Evolutionary conservation across 2,113 vertebrate species (phyloP).

Genomic region (Gopherus flavomarginatus): DNA sequence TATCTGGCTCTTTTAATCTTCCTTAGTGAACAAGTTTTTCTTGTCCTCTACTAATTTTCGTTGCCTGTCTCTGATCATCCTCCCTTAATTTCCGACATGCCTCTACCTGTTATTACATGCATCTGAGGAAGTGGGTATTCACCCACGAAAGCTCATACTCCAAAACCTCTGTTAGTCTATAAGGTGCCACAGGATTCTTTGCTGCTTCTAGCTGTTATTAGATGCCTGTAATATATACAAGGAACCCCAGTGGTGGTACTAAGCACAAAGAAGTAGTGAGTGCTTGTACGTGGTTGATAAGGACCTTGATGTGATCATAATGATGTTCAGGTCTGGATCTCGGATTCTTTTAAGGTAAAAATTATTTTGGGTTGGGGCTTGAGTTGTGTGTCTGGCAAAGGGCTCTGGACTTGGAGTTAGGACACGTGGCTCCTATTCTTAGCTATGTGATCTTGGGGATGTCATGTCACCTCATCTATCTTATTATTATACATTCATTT

Average conservation of each 20-base stretch:
- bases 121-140: no score
- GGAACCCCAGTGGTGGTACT: accelerated
- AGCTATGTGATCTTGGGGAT: neutral
- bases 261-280: neutral
- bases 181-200: no score
- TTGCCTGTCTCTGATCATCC: neutral
- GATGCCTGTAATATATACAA: neutral
- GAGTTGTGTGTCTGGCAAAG: neutral
- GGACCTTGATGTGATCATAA: neutral
- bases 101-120: neutral
- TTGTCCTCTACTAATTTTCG: neutral
- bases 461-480: neutral
- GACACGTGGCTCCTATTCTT: neutral
- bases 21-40: accelerated
- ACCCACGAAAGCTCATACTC: no score
- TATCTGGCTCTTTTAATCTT: neutral
- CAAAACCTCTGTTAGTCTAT: no score
- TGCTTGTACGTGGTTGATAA: neutral
- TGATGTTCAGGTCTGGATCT: accelerated
- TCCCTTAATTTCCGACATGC: neutral
- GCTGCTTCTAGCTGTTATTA: neutral
- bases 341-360: neutral
- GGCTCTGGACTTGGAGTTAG: neutral
- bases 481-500: neutral
- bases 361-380: neutral